Evolutionary conservation across 1,140 invertebrate genomes (phyloP).

Genomic region (Lineus longissimus): DNA sequence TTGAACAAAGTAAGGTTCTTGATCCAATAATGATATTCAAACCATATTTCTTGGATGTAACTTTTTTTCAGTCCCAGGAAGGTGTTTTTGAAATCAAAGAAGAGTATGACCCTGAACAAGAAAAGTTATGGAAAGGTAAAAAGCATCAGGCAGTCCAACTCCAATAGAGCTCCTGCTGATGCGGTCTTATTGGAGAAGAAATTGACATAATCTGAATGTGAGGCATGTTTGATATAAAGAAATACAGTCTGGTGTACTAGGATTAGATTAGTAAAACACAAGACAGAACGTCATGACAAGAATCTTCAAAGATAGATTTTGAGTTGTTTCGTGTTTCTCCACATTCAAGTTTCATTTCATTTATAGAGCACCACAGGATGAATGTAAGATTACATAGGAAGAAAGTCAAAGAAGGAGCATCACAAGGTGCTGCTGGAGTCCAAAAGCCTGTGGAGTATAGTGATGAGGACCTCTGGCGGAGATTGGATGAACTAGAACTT

Average conservation of each 20-base stretch:
- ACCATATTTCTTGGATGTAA: too few species aligned
- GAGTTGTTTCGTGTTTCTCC: background rate
- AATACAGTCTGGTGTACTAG: background rate
- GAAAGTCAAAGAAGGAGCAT: constrained; percentile 19
- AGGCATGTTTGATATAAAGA: constrained; percentile 10
- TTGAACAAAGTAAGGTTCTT: too few species aligned
- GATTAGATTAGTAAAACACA: background rate
- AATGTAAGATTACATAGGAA: constrained; percentile 56
- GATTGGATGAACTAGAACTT: constrained; percentile 58
- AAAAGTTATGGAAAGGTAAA: constrained; percentile 58
- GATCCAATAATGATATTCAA: too few species aligned
- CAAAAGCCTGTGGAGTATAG: background rate
- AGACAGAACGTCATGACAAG: background rate
- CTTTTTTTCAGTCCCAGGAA: constrained; percentile 41
- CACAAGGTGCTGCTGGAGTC: constrained; percentile 20
- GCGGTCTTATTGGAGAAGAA: too few species aligned
- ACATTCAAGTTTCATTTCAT: constrained; percentile 11
- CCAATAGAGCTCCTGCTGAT: too few species aligned
- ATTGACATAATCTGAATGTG: constrained; percentile 36
- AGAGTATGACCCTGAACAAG: constrained; percentile 58
- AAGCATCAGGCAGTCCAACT: too few species aligned
- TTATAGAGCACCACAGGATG: constrained; percentile 55
- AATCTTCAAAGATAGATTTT: background rate
- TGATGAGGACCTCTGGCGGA: constrained; percentile 34
- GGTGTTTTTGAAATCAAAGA: constrained; percentile 57